Conservation (phyloP, 1,140 invertebrate species). For the Drosophila bifasciata region DNA sequence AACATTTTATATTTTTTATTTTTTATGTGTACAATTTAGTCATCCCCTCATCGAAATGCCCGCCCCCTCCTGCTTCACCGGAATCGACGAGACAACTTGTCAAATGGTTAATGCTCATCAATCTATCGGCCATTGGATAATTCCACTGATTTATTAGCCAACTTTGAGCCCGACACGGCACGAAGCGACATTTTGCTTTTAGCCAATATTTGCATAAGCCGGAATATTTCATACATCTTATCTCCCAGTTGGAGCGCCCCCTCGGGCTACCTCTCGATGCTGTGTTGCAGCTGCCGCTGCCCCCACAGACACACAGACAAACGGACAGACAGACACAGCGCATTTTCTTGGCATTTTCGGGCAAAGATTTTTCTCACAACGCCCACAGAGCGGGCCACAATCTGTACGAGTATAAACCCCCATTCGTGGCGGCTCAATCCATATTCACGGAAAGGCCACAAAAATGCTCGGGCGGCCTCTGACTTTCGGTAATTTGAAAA, state of each 20-base stretch:
- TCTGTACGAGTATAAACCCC: constrained; percentile 21
- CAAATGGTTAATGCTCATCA: constrained; percentile 69
- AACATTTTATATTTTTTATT: constrained; percentile 57
- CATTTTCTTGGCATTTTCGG: constrained; percentile 59
- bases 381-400: constrained; percentile 46
- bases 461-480: constrained; percentile 78
- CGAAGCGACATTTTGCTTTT: constrained; percentile 80
- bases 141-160: constrained; percentile 72
- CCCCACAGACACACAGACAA: constrained; percentile 34
- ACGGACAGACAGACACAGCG: constrained; percentile 1
- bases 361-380: constrained; percentile 74
- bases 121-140: constrained; percentile 72
- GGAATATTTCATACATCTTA: constrained; percentile 49
- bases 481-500: constrained; percentile 83
- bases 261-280: constrained; percentile 49
- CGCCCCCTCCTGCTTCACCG: background rate
- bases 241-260: constrained; percentile 24
- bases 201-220: constrained; percentile 78
- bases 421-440: constrained; percentile 42
- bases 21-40: constrained; percentile 10
- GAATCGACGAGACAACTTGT: constrained; percentile 38
- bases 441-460: constrained; percentile 77
- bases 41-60: background rate
- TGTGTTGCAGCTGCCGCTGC: constrained; percentile 54
- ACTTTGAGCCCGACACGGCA: constrained; percentile 36